Evolutionary conservation across 2,888 invertebrate species (phyloP), one percentile per base, ranked within the genome.

Genomic region (Habroteleia sp.): DNA sequence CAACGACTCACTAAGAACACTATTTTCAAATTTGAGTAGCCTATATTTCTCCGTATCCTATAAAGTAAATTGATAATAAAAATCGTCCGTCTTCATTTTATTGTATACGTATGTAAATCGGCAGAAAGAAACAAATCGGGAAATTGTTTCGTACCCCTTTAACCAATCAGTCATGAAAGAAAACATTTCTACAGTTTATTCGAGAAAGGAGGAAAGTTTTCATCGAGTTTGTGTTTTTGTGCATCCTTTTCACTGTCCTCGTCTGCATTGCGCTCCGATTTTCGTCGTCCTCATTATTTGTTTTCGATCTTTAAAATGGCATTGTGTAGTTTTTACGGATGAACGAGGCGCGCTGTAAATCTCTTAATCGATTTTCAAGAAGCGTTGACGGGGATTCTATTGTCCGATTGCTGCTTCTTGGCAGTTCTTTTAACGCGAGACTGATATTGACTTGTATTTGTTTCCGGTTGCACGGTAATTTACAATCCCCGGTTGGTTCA

Each of bases 391-490:
- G 54, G 39, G 6, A 11, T 46, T 39, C 41, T 41, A 56, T 63
- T 63, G 63, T 71, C 63, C 48, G 13, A 33, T 35, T 14, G 42
- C 29, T 8, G 63, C 35, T 46, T 39, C 52, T 50, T 44, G 20
- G 56, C 11, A 60, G 25, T 52, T 65, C 42, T 58, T 69, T 63
- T 13, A 35, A 54, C 33, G 42, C 13, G 63, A 35, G 35, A 66
- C 66, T 46, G 54, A 71, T 60, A 74, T 74, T 60, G 73, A 74
- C 58, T 52, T 41, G 68, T 44, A 77, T 79, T 80, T 79, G 79
- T 79, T 82, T 80, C 74, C 77, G 68, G 33, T 66, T 50, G 35
- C 37, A 20, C 60, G 31, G 62, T 77, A 82, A 82, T 81, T 80
- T 81, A 80, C 77, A 79, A 78, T 71, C 52, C 29, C 3, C 56